Conservation (phyloP, 2,797 vertebrate species). For the Darevskia mixta region DNA sequence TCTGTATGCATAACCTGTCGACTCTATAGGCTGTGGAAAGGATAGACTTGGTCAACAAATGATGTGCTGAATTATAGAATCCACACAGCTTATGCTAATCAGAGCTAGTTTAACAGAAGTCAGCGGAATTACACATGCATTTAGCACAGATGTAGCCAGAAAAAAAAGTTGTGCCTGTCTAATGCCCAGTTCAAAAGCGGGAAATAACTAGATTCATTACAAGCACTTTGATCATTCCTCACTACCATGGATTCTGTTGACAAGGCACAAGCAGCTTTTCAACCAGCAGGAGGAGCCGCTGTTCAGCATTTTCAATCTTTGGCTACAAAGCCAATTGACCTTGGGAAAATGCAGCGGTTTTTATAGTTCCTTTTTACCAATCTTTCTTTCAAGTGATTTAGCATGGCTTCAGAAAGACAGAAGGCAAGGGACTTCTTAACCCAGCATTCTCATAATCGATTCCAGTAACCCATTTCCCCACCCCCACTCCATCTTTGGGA, state of each 20-base stretch:
- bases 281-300: constrained; percentile 31
- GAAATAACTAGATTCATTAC: constrained; percentile 12
- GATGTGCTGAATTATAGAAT: background rate
- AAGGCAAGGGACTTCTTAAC: constrained; percentile 40
- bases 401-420: constrained; percentile 18
- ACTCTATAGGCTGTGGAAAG: background rate
- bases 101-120: constrained; percentile 1
- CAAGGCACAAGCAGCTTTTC: constrained; percentile 30
- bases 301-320: constrained; percentile 42
- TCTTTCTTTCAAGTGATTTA: constrained; percentile 43
- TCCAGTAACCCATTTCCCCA: constrained; percentile 10
- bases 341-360: constrained; percentile 52
- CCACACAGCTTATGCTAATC: background rate
- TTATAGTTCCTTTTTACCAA: constrained; percentile 30
- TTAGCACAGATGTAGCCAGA: background rate
- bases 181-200: constrained; percentile 3
- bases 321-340: constrained; percentile 23
- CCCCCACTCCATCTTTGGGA: constrained; percentile 36
- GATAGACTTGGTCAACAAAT: background rate
- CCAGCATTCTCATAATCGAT: constrained; percentile 35
- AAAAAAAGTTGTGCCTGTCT: background rate
- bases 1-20: background rate
- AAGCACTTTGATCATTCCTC: constrained; percentile 6
- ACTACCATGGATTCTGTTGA: background rate
- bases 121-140: background rate